Evolutionary conservation across 2,797 vertebrate genomes (phyloP).

Genomic region (Lemur catta): DNA sequence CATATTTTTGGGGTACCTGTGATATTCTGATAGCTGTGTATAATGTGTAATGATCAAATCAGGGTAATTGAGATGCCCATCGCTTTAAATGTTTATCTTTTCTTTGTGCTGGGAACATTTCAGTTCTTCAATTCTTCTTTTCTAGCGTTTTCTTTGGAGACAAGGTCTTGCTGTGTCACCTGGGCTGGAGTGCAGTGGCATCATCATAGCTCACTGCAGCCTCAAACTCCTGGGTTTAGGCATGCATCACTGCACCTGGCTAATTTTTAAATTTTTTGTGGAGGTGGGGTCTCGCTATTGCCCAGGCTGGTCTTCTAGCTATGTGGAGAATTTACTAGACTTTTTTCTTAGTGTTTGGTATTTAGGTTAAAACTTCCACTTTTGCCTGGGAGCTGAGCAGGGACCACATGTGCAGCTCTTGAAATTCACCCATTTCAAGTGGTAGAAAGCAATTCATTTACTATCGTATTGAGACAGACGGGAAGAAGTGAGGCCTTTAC

Average conservation of each 20-base stretch:
- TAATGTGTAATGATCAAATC: not conserved
- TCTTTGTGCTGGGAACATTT: not conserved
- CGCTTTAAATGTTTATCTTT: not conserved
- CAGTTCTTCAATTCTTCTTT: not conserved
- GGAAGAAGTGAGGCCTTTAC: not conserved
- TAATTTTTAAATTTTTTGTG: not conserved
- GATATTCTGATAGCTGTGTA: not conserved
- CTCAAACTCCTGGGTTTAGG: not conserved
- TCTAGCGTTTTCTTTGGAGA: not conserved
- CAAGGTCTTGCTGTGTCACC: not conserved
- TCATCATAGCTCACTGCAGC: not conserved
- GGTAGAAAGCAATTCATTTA: not conserved
- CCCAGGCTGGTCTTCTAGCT: not conserved
- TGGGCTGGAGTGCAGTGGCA: not conserved
- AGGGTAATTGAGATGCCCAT: not conserved
- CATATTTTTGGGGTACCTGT: not conserved
- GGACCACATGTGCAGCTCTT: not conserved
- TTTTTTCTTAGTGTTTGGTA: not conserved
- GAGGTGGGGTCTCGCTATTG: not conserved
- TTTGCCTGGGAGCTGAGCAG: not conserved
- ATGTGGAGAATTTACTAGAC: not conserved
- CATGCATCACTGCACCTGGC: not conserved
- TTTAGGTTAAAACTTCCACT: not conserved
- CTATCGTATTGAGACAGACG: not conserved
- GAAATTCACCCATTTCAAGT: not conserved